phyloP scores from a whole-genome alignment of 2,113 vertebrate genomes.

The Gracilinanus agilis region DNA sequence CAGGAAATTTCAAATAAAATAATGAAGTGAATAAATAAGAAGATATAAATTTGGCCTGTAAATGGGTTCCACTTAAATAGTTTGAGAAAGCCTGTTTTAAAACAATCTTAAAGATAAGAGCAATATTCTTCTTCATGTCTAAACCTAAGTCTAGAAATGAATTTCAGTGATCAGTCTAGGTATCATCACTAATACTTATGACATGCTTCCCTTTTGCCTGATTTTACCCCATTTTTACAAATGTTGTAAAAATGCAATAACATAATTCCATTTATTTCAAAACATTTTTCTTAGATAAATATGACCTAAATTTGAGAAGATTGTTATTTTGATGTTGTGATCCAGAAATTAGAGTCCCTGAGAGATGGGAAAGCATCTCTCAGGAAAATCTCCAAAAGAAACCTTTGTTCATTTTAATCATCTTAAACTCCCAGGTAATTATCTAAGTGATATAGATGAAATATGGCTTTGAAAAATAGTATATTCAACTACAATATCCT shows the following conservation, averaged over 20 bases:
- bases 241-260: too few relatives aligned
- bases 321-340: slow-evolving; percentile 23
- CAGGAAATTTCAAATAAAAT: too few relatives aligned
- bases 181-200: neutral
- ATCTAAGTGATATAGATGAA: slow-evolving; percentile 33
- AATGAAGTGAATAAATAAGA: too few relatives aligned
- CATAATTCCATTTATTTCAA: neutral
- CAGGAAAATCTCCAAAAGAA: slow-evolving; percentile 18
- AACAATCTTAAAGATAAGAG: too few relatives aligned
- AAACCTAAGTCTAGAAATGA: neutral
- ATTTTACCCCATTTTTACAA: neutral
- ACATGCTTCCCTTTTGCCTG: neutral
- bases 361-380: neutral
- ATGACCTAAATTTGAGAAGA: neutral
- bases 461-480: neutral
- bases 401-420: neutral
- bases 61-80: neutral
- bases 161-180: neutral
- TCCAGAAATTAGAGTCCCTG: neutral
- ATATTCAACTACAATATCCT: neutral
- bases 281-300: neutral
- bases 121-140: too few relatives aligned
- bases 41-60: neutral
- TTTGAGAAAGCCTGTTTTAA: too few relatives aligned
- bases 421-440: neutral